These are phyloP conservation scores for Sipha flava DNA, from an alignment of 1,140 invertebrate species.

Conservation along the genomic window DNA sequence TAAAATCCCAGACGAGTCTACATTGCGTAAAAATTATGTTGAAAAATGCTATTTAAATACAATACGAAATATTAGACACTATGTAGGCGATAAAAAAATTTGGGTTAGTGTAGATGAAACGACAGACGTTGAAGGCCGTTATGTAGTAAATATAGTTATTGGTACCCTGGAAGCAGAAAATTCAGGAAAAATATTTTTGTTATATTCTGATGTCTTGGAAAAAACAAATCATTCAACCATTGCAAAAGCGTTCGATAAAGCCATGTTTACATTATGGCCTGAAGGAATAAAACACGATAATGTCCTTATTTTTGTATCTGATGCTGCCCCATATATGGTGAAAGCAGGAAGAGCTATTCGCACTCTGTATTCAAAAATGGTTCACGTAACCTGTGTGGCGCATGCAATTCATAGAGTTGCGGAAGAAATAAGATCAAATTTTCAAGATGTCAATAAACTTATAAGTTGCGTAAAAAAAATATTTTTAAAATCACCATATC, in stretches of 20 bases:
- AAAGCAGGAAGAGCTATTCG: background rate
- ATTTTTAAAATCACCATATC: no score
- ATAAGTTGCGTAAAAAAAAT: no score
- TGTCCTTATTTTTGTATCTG: background rate
- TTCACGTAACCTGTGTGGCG: background rate
- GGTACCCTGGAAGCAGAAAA: background rate
- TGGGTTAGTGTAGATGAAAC: background rate
- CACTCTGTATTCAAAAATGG: background rate
- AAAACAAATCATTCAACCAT: background rate
- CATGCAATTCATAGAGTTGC: no score
- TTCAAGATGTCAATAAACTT: no score
- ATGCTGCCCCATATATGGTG: background rate
- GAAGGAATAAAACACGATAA: background rate
- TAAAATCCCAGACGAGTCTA: background rate
- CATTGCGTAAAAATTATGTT: background rate
- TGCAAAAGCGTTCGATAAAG: background rate
- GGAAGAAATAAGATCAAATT: no score
- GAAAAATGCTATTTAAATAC: background rate
- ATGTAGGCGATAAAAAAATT: background rate
- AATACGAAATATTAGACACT: no score
- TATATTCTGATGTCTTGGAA: no score
- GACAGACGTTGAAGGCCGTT: background rate
- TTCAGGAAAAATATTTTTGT: background rate
- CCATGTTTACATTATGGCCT: no score
- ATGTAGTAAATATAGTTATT: background rate